Evolutionary conservation across 1,140 invertebrate genomes (phyloP).

Genomic region (Heliothis virescens): DNA sequence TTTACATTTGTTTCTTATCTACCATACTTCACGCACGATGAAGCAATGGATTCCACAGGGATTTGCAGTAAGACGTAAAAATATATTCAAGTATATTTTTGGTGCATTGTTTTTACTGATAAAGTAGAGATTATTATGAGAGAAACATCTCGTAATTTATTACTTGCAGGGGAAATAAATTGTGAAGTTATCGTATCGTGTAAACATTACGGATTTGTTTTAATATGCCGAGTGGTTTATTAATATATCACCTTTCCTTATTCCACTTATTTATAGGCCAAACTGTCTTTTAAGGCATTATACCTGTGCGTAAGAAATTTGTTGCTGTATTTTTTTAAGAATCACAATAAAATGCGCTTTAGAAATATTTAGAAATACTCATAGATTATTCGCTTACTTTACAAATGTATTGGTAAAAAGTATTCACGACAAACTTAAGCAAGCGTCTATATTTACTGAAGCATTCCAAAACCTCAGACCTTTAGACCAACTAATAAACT

Average conservation of each 20-base stretch:
- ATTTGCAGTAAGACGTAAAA: constrained; percentile 62
- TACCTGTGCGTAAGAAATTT: background rate
- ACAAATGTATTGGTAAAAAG: background rate
- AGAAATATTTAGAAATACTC: too few species aligned
- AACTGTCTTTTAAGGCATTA: background rate
- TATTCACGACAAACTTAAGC: constrained; percentile 15
- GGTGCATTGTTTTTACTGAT: constrained; percentile 59
- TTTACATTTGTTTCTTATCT: constrained; percentile 2
- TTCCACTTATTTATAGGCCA: background rate
- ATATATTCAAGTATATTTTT: constrained; percentile 64
- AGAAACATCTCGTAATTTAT: constrained; percentile 40
- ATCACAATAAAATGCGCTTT: too few species aligned
- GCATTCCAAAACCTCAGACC: constrained; percentile 48
- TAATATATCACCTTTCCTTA: background rate
- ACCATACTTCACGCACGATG: constrained; percentile 51
- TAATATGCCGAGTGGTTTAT: constrained; percentile 23
- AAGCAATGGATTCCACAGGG: constrained; percentile 62
- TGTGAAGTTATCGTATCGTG: constrained; percentile 21
- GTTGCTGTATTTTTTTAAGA: too few species aligned
- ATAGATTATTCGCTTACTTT: background rate
- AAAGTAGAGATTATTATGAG: constrained; percentile 40
- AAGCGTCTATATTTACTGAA: constrained; percentile 38
- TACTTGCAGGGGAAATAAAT: constrained; percentile 13
- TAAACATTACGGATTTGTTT: constrained; percentile 38
- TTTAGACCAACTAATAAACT: constrained; percentile 44